phyloP scores from a whole-genome alignment of 2,888 invertebrate species.

The Ichneumoninae sp. region DNA sequence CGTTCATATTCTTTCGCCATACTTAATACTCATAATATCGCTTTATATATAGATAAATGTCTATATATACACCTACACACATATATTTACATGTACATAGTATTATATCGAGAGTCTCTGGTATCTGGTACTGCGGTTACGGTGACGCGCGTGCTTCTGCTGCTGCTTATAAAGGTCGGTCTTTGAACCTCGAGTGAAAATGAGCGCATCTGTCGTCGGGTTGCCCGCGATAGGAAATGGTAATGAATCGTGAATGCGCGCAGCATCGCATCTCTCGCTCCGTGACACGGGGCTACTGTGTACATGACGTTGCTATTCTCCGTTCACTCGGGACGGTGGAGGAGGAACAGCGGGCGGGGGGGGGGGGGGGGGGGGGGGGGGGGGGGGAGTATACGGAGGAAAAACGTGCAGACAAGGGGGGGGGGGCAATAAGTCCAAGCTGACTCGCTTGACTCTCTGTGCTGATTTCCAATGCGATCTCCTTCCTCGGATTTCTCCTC shows the following conservation, averaged over 20 bases:
- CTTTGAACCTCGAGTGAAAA: conserved; percentile 71
- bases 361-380: too few relatives aligned
- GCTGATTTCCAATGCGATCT: conserved; percentile 66
- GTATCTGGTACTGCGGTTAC: conserved; percentile 39
- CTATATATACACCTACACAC: background rate
- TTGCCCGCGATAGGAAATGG: conserved; percentile 67
- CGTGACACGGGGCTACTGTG: background rate
- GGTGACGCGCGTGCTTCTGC: conserved; percentile 41
- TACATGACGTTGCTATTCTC: conserved; percentile 9
- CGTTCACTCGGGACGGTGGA: background rate
- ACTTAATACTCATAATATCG: background rate
- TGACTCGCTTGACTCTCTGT: conserved; percentile 39
- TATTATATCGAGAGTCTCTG: conserved; percentile 19
- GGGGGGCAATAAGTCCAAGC: conserved; percentile 35
- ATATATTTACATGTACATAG: background rate
- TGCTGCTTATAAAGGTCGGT: conserved; percentile 66
- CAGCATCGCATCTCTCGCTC: conserved; percentile 53
- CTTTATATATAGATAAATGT: background rate
- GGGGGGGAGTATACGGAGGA: too few relatives aligned
- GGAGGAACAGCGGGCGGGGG: background rate
- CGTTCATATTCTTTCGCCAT: background rate
- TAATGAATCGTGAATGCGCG: conserved; percentile 66
- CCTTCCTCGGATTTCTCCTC: conserved; percentile 55
- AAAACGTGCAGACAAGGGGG: too few relatives aligned
- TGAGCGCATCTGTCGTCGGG: conserved; percentile 68